phyloP scores from a whole-genome alignment of 2,797 vertebrate genomes.

The Manis javanica region DNA sequence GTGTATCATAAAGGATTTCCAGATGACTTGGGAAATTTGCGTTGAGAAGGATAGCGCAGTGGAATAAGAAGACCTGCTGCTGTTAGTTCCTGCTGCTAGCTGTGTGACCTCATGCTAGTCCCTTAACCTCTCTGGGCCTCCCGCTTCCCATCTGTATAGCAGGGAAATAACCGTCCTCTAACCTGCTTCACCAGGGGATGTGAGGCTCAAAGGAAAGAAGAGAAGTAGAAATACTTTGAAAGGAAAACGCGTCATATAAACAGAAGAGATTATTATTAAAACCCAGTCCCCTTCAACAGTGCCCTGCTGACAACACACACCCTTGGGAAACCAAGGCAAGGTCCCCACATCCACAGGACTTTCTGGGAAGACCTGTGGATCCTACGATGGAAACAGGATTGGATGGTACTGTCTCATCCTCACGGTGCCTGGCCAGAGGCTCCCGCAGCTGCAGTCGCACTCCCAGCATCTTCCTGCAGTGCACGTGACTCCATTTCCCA shows the following conservation, averaged over 20 bases:
- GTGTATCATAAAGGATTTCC: not conserved
- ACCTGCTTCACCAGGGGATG: conserved; percentile 23
- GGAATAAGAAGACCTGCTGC: not conserved
- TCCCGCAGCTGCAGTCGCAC: not conserved
- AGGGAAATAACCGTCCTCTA: conserved; percentile 1
- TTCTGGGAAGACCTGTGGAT: not conserved
- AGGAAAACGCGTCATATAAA: conserved; percentile 12
- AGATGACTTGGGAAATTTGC: conserved; percentile 21
- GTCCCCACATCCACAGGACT: not conserved
- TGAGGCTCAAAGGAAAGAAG: conserved; percentile 36
- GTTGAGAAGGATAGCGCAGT: not conserved
- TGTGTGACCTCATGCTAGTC: conserved; percentile 34
- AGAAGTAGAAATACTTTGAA: conserved; percentile 59
- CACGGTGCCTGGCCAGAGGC: not conserved
- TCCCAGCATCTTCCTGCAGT: not conserved
- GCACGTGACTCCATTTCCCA: not conserved
- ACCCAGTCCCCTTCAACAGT: not conserved
- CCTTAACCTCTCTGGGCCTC: conserved; percentile 45
- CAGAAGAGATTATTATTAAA: conserved; percentile 55
- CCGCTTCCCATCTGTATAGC: not conserved
- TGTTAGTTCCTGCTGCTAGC: not conserved
- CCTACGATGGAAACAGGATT: not conserved
- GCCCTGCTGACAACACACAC: not conserved
- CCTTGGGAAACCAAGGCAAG: not conserved
- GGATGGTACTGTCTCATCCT: not conserved